These are phyloP conservation scores for Clarias pachynema DNA, from an alignment of 2,797 vertebrate genomes.

Conservation along the genomic window DNA sequence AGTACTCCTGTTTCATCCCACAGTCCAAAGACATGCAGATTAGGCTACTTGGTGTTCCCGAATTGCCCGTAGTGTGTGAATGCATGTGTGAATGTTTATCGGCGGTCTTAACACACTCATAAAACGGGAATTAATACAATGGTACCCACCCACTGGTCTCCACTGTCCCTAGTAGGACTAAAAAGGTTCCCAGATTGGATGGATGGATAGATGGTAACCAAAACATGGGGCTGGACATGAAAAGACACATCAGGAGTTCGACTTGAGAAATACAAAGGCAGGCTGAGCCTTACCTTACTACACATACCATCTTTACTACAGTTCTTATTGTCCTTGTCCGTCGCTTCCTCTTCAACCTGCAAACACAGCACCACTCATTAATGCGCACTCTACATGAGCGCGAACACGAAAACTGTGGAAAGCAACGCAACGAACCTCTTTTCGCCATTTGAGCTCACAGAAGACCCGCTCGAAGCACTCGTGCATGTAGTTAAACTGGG, in stretches of 20 bases:
- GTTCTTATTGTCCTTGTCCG: constrained; percentile 87
- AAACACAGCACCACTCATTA: constrained; percentile 28
- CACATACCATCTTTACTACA: constrained; percentile 87
- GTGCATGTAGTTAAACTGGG: constrained; percentile 98
- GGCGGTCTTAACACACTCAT: too few species aligned
- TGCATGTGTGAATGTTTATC: too few species aligned
- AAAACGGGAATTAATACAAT: too few species aligned
- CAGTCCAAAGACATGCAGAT: too few species aligned
- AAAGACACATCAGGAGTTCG: not conserved
- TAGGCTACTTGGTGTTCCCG: too few species aligned
- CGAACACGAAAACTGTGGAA: not conserved
- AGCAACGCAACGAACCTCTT: constrained; percentile 81
- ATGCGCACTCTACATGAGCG: not conserved
- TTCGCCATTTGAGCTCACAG: constrained; percentile 97
- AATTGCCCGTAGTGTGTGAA: too few species aligned
- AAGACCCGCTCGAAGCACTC: constrained; percentile 98
- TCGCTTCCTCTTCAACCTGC: constrained; percentile 85
- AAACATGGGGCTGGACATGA: not conserved
- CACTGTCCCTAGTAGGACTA: too few species aligned
- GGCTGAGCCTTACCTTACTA: constrained; percentile 85
- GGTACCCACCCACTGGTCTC: too few species aligned
- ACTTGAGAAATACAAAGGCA: constrained; percentile 53
- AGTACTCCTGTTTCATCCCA: too few species aligned
- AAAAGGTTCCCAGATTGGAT: too few species aligned
- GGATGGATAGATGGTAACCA: not conserved